Evolutionary conservation across 2,888 invertebrate genomes (phyloP).

Genomic region (Tachina grossa): DNA sequence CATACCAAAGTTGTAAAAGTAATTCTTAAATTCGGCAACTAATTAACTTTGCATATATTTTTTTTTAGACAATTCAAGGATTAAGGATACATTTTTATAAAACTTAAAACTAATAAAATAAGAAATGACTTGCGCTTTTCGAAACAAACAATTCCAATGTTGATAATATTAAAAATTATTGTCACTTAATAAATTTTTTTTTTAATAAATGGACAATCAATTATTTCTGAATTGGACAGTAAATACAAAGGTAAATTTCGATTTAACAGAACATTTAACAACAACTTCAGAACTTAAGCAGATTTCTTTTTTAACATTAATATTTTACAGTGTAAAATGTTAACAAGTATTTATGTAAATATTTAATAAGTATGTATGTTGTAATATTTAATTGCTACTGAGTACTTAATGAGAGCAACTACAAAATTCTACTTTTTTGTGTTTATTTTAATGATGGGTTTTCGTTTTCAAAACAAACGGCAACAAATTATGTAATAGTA

Average conservation of each 20-base stretch:
- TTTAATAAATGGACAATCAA: slow-evolving; percentile 11
- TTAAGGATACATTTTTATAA: slow-evolving; percentile 62
- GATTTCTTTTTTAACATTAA: slow-evolving; percentile 41
- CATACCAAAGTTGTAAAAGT: slow-evolving; percentile 62
- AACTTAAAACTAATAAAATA: slow-evolving; percentile 68
- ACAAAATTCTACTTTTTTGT: slow-evolving; percentile 53
- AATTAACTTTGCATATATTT: slow-evolving; percentile 34
- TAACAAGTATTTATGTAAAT: slow-evolving; percentile 4
- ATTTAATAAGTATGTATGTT: too few species aligned
- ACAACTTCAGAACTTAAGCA: slow-evolving; percentile 71
- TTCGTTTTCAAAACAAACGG: slow-evolving; percentile 44
- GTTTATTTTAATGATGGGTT: slow-evolving; percentile 39
- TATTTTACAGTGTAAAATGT: slow-evolving; percentile 50
- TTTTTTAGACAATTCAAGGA: slow-evolving; percentile 36
- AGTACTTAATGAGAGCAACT: slow-evolving; percentile 49
- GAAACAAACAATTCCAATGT: slow-evolving; percentile 56
- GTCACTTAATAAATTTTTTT: slow-evolving; percentile 36
- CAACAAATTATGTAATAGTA: slow-evolving; percentile 73
- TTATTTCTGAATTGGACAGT: slow-evolving; percentile 25
- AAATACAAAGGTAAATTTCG: not conserved
- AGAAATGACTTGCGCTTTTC: slow-evolving; percentile 63
- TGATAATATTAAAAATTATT: slow-evolving; percentile 41
- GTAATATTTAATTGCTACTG: slow-evolving; percentile 45
- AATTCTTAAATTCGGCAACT: slow-evolving; percentile 29
- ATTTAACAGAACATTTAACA: slow-evolving; percentile 61